Conservation (phyloP, 2,113 vertebrate genomes). For the Dolichallabes microphthalmus region DNA sequence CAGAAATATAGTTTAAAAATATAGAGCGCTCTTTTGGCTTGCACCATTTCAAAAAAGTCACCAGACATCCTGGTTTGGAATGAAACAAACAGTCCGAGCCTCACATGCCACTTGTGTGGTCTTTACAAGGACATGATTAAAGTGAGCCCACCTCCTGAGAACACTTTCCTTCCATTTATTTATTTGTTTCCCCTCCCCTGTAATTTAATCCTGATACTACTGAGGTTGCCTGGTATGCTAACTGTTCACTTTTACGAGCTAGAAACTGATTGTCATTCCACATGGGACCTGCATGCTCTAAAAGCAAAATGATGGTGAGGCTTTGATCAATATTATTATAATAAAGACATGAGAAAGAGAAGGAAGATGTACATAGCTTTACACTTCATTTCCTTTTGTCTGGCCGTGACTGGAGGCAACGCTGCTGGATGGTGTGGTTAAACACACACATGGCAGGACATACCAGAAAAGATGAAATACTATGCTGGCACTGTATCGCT, state of each 20-base stretch:
- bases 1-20: slow-evolving; percentile 34
- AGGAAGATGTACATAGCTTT: slow-evolving; percentile 2
- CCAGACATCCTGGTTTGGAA: slow-evolving; percentile 32
- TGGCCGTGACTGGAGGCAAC: background rate
- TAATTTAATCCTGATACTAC: slow-evolving; percentile 14
- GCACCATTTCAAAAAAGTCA: slow-evolving; percentile 1
- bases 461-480: background rate
- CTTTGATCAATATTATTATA: slow-evolving; percentile 41
- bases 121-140: slow-evolving; percentile 49
- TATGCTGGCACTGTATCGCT: background rate
- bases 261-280: slow-evolving; percentile 34
- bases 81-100: slow-evolving; percentile 9
- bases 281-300: slow-evolving; percentile 23
- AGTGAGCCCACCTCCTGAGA: slow-evolving; percentile 45
- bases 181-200: background rate
- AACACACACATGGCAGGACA: background rate
- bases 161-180: slow-evolving; percentile 32
- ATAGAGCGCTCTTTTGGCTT: slow-evolving; percentile 19
- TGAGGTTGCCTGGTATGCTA: slow-evolving; percentile 26
- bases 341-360: background rate
- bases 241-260: slow-evolving; percentile 54
- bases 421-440: background rate
- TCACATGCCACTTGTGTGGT: slow-evolving; percentile 41
- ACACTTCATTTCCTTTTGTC: slow-evolving; percentile 9
- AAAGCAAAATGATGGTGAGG: slow-evolving; percentile 31